phyloP scores from a whole-genome alignment of 2,113 vertebrate species.

The Xenopus borealis region DNA sequence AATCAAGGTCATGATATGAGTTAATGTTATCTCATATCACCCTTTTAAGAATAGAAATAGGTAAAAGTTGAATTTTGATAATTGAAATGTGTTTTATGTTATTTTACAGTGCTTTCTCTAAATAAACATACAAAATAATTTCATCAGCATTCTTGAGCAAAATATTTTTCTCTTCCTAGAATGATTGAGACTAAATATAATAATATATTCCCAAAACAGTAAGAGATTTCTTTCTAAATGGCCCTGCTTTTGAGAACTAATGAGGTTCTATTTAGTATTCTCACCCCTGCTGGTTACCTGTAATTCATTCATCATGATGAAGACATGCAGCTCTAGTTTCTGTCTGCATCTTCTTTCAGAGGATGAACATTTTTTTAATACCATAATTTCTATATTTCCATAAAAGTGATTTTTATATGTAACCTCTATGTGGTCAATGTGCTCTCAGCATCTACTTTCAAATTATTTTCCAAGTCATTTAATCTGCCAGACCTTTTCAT shows the following conservation, averaged over 20 bases:
- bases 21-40: no score
- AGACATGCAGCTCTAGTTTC: neutral
- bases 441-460: neutral
- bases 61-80: no score
- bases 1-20: no score
- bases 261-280: conserved; percentile 9
- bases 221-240: neutral
- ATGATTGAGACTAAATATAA: no score
- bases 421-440: neutral
- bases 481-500: neutral
- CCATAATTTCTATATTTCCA: conserved; percentile 11
- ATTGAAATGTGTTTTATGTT: no score
- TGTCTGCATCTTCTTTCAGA: neutral
- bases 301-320: conserved; percentile 14
- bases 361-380: neutral
- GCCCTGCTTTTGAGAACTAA: conserved; percentile 3
- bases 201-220: no score
- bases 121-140: no score
- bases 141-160: no score
- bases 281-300: conserved; percentile 12
- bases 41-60: no score
- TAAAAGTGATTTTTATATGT: conserved; percentile 5
- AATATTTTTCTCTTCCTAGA: no score
- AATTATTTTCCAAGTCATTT: neutral
- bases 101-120: no score